A percentile compares a stretch with the other conserved stretches of the same genome.
These are phyloP conservation scores for Vombatus ursinus DNA, from an alignment of 2,113 vertebrate genomes.

Conservation along the genomic window DNA sequence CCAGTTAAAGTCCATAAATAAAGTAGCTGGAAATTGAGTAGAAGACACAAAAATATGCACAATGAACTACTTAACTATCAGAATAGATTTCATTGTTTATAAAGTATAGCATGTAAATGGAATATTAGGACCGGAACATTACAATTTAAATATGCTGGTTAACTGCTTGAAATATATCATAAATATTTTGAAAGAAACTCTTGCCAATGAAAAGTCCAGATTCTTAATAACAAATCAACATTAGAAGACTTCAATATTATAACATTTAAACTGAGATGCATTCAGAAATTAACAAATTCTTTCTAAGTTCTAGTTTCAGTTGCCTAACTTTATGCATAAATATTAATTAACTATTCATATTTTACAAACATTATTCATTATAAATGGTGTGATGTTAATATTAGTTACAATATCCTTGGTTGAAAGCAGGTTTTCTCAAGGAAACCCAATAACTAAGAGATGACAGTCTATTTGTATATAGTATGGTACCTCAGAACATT, in stretches of 20 bases:
- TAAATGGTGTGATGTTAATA: conserved; percentile 12
- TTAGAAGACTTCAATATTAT: conserved; percentile 24
- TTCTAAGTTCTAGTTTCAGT: conserved; percentile 1
- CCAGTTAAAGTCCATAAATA: conserved; percentile 92
- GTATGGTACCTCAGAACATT: conserved; percentile 29
- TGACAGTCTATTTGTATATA: conserved; percentile 20
- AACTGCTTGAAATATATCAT: conserved; percentile 42
- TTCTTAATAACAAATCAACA: conserved; percentile 31
- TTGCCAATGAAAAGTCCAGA: conserved; percentile 37
- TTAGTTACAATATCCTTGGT: conserved; percentile 28
- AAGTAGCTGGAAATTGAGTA: conserved; percentile 85
- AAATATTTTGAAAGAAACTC: conserved; percentile 30
- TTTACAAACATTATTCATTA: conserved; percentile 8
- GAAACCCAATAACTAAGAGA: conserved; percentile 44
- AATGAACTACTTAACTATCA: conserved; percentile 67
- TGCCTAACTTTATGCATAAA: conserved; percentile 1
- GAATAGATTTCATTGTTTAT: conserved; percentile 31
- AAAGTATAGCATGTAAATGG: conserved; percentile 48
- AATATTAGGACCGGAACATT: conserved; percentile 44
- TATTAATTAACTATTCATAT: conserved; percentile 17
- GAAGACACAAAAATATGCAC: conserved; percentile 65
- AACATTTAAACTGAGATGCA: conserved; percentile 47
- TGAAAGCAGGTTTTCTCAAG: conserved; percentile 29
- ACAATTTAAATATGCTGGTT: conserved; percentile 42
- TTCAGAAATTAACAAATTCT: not conserved